phyloP scores from a whole-genome alignment of 2,888 invertebrate genomes.

The Spilosoma lubricipeda region DNA sequence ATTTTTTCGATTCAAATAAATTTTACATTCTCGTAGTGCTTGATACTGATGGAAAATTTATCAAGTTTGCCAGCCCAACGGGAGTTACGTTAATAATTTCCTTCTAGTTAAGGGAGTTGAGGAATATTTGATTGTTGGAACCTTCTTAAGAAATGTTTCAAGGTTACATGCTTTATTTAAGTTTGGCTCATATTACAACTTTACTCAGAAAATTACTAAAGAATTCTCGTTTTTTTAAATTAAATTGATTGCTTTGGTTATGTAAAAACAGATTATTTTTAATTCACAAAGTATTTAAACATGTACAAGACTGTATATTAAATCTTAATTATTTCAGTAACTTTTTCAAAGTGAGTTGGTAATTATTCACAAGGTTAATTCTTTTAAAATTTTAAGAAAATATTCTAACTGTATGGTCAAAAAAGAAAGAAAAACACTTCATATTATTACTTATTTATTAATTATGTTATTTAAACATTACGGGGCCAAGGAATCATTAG shows the following conservation, averaged over 20 bases:
- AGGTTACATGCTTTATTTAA: constrained; percentile 36
- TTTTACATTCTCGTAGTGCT: constrained; percentile 31
- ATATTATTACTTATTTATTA: no score
- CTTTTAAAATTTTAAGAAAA: no score
- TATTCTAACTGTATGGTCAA: neutral
- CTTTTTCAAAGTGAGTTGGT: no score
- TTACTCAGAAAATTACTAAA: constrained; percentile 28
- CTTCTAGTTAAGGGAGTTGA: constrained; percentile 44
- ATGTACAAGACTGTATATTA: no score
- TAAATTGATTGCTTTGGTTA: constrained; percentile 18
- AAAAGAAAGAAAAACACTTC: neutral
- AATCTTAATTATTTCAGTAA: no score
- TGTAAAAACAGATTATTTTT: neutral
- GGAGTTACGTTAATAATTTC: constrained; percentile 53
- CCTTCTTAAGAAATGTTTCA: constrained; percentile 47
- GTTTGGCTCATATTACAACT: constrained; percentile 18
- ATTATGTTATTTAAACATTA: neutral
- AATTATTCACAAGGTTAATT: no score
- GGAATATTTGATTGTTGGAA: constrained; percentile 50
- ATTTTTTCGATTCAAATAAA: constrained; percentile 4
- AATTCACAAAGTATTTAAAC: no score
- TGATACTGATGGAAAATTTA: constrained; percentile 37
- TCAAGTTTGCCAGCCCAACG: constrained; percentile 41
- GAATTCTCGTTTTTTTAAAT: constrained; percentile 15
- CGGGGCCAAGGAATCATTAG: no score